These are phyloP conservation scores for Sinocyclocheilus anshuiensis DNA, from an alignment of 2,113 vertebrate species.

Conservation along the genomic window DNA sequence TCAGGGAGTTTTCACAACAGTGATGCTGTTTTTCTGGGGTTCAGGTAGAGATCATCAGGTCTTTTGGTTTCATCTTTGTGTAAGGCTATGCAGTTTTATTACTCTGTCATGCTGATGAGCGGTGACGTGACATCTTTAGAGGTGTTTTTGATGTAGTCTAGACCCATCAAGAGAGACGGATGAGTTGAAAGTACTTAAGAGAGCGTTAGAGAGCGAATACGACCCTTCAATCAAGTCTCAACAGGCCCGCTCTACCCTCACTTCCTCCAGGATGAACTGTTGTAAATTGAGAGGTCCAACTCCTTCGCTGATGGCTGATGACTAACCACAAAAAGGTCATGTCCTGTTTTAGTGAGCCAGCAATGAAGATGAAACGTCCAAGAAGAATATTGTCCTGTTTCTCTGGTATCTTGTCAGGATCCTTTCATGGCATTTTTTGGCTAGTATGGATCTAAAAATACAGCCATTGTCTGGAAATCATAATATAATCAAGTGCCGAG, in stretches of 20 bases:
- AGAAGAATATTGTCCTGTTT: background rate
- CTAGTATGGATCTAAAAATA: constrained; percentile 34
- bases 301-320: constrained; percentile 24
- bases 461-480: constrained; percentile 4
- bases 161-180: constrained; percentile 57
- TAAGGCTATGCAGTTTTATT: constrained; percentile 61
- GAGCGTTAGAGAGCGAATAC: background rate
- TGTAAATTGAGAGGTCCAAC: constrained; percentile 33
- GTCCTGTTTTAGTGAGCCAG: constrained; percentile 6
- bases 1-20: background rate
- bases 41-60: background rate
- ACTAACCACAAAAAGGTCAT: constrained; percentile 40
- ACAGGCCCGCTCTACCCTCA: constrained; percentile 40
- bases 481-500: background rate
- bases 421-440: background rate
- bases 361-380: background rate
- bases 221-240: constrained; percentile 52
- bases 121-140: constrained; percentile 62
- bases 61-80: background rate
- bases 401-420: background rate
- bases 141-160: constrained; percentile 61
- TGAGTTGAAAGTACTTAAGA: constrained; percentile 35
- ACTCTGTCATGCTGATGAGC: constrained; percentile 60
- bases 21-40: background rate
- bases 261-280: constrained; percentile 38